Base-by-base conservation (phyloP, 2,888 invertebrate species). In the Eueremaeus valkanovi region DNA sequence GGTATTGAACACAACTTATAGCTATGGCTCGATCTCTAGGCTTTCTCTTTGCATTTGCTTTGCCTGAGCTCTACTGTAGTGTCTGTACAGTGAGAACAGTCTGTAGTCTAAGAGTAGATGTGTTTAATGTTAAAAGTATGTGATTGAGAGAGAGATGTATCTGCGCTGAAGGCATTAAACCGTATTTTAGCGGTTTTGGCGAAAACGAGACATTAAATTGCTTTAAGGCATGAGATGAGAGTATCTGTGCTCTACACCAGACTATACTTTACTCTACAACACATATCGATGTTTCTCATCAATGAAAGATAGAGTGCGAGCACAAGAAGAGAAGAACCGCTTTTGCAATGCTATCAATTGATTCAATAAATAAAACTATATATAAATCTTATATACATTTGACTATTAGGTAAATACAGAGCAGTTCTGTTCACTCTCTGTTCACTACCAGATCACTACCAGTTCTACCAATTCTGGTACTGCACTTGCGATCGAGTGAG, bases 121-220 rank as follows among this genome's bases (percentile, higher is more conserved):
- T 31, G 61, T 61, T 61, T 29, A 29, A 61, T 61, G 31, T 61
- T 31, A 61, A 61, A 31, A 61, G 61, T 61, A 61, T 61, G 61
- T 31, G 33, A 61, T 31, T 13, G 61, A 31, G 33, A 33, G 61
- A 51, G 51, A 51, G 51, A 31, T 61, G 61, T 61, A n/a, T 61
- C 61, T 21, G 61, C 61, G 61, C 61, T 61, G 29, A 61, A 51
- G 61, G 61, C 61, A 61, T 29, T 33, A 61, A 61, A 61, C 61
- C 61, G 61, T 61, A 61, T 61, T 61, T 61, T 61, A 61, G 61
- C 61, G 61, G 61, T 61, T 61, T 61, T 33, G 51, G 29, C 61
- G 24, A 61, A 61, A 31, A 51, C 51, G 8, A 51, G 21, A 33
- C 61, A 29, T 61, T 61, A 61, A 61, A 61, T 61, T 61, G 61